phyloP scores from a whole-genome alignment of 1,140 invertebrate species.

The Bombus cullumanus region DNA sequence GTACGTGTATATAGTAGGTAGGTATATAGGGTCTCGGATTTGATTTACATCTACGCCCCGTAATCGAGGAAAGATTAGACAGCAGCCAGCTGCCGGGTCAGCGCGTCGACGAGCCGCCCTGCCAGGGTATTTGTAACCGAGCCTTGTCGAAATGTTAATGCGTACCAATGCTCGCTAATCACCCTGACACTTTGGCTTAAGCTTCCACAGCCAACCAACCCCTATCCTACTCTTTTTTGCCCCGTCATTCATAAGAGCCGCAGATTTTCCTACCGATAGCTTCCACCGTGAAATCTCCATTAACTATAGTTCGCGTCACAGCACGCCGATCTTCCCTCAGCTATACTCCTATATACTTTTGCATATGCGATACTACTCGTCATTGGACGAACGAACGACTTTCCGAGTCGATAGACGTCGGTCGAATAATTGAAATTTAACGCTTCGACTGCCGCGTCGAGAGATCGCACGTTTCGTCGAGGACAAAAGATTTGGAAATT shows the following conservation, averaged over 20 bases:
- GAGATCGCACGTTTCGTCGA: fast-evolving
- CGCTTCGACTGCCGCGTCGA: too few relatives aligned
- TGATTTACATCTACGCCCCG: slow-evolving; percentile 66
- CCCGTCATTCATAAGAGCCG: slow-evolving; percentile 76
- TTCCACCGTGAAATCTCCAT: slow-evolving; percentile 6
- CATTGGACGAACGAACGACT: too few relatives aligned
- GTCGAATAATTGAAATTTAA: too few relatives aligned
- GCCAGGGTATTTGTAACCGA: slow-evolving; percentile 54
- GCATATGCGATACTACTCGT: too few relatives aligned
- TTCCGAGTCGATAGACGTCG: too few relatives aligned
- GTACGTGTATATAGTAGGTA: slow-evolving; percentile 32
- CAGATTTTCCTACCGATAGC: slow-evolving; percentile 50
- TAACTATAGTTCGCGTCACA: neutral
- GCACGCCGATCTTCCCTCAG: neutral
- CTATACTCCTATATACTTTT: too few relatives aligned
- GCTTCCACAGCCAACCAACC: neutral
- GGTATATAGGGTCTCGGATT: slow-evolving; percentile 47
- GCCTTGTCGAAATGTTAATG: slow-evolving; percentile 67
- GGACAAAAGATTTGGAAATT: too few relatives aligned
- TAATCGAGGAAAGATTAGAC: slow-evolving; percentile 78
- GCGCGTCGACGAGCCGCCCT: slow-evolving; percentile 43
- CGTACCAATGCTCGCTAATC: slow-evolving; percentile 66
- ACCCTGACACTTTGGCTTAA: slow-evolving; percentile 59
- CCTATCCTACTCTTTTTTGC: slow-evolving; percentile 69
- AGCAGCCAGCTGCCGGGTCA: slow-evolving; percentile 72